These are phyloP conservation scores for Hylaeus volcanicus DNA, from an alignment of 1,140 invertebrate species.

Conservation along the genomic window DNA sequence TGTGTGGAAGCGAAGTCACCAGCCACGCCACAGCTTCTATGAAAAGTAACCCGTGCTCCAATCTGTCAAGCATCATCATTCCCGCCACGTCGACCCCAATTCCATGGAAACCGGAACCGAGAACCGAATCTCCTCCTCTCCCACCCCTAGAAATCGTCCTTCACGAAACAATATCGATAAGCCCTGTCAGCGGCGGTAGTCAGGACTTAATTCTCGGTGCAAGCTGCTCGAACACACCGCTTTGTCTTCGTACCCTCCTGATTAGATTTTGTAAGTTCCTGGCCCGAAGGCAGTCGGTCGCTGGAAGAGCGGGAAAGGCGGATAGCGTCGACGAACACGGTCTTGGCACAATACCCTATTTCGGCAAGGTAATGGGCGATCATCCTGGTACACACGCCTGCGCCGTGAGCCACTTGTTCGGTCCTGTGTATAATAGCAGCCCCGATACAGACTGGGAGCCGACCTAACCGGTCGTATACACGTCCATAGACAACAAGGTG, in stretches of 20 bases:
- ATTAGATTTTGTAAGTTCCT: conserved; percentile 62
- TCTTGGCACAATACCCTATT: conserved; percentile 69
- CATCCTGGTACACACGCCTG: conserved; percentile 52
- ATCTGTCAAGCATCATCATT: background rate
- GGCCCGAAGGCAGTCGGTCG: conserved; percentile 29
- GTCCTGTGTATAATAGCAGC: conserved; percentile 51
- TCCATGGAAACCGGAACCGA: background rate
- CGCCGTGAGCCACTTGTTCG: conserved; percentile 53
- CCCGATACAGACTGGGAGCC: conserved; percentile 27
- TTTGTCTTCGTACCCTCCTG: conserved; percentile 49
- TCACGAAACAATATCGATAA: conserved; percentile 24
- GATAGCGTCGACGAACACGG: conserved; percentile 36
- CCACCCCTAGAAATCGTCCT: background rate
- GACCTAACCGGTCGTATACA: conserved; percentile 46
- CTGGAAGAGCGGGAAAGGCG: conserved; percentile 24
- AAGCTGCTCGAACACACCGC: conserved; percentile 41
- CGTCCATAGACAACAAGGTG: conserved; percentile 57
- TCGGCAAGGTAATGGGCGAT: conserved; percentile 68
- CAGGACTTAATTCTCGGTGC: conserved; percentile 47
- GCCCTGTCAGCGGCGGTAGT: conserved; percentile 6
- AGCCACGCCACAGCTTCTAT: background rate
- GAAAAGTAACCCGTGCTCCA: background rate
- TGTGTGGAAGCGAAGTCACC: background rate
- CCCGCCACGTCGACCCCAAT: background rate
- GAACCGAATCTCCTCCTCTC: background rate